phyloP scores from a whole-genome alignment of 2,797 vertebrate species.

The Forpus xanthops region DNA sequence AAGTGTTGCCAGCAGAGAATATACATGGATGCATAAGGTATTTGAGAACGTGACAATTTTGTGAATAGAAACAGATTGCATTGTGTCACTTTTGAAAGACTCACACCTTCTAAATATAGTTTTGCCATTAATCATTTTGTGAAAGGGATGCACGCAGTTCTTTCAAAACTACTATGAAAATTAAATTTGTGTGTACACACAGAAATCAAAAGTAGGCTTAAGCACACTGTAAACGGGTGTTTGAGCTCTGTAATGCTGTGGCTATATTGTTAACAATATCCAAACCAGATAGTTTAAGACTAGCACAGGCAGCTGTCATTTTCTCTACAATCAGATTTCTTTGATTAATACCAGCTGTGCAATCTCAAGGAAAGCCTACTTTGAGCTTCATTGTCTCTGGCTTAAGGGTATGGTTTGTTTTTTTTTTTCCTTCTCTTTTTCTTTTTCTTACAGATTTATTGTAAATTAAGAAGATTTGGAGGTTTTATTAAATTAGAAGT shows the following conservation, averaged over 20 bases:
- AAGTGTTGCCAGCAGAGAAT: not conserved
- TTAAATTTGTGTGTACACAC: not conserved
- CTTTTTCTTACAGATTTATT: not conserved
- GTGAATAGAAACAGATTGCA: not conserved
- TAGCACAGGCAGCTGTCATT: not conserved
- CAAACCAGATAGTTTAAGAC: not conserved
- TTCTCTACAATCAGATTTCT: not conserved
- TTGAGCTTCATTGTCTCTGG: not conserved
- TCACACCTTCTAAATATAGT: not conserved
- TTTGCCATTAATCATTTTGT: not conserved
- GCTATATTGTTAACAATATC: not conserved
- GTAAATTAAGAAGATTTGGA: not conserved
- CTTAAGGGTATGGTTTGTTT: not conserved
- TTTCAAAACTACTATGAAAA: not conserved
- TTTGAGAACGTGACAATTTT: not conserved
- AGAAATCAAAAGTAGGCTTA: not conserved
- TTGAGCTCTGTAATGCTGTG: not conserved
- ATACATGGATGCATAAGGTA: not conserved
- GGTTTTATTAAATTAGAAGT: not conserved
- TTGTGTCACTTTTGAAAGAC: not conserved
- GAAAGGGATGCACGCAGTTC: not conserved
- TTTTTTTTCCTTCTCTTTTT: not conserved
- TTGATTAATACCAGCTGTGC: not conserved
- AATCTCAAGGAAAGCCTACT: not conserved
- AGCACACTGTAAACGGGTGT: not conserved